A percentile compares a stretch with the other conserved stretches of the same genome.
Conservation (phyloP, 2,888 invertebrate genomes). For the Coenonympha glycerion region DNA sequence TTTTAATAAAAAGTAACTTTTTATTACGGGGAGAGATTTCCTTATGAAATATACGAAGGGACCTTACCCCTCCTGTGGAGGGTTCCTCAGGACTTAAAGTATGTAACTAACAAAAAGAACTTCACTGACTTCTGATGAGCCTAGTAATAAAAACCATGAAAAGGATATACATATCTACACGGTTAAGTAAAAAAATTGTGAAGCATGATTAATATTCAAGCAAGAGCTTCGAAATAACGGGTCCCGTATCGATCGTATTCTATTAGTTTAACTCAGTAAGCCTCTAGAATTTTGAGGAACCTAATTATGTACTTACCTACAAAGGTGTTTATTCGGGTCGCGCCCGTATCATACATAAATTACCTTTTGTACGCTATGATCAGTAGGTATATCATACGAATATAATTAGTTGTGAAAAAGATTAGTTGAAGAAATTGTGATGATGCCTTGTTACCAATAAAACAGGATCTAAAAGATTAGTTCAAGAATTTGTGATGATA, state of each 20-base stretch:
- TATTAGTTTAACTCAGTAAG: conserved; percentile 9
- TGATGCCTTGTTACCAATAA: not conserved
- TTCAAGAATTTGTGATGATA: no score
- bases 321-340: not conserved
- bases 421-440: not conserved
- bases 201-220: conserved; percentile 29
- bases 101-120: no score
- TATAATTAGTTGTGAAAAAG: no score
- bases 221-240: conserved; percentile 29
- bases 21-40: no score
- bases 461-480: no score
- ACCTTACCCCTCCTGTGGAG: no score
- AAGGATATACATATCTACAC: not conserved
- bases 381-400: no score
- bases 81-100: no score
- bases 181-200: conserved; percentile 4
- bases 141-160: not conserved
- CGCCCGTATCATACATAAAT: not conserved
- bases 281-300: not conserved
- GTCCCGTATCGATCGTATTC: conserved; percentile 21
- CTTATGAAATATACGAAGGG: no score
- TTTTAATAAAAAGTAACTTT: no score
- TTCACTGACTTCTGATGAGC: no score
- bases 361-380: not conserved
- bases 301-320: not conserved